Evolutionary conservation across 2,888 invertebrate genomes (phyloP), one percentile per base, ranked within the genome.

Genomic region (Malthinus flaveolus): DNA sequence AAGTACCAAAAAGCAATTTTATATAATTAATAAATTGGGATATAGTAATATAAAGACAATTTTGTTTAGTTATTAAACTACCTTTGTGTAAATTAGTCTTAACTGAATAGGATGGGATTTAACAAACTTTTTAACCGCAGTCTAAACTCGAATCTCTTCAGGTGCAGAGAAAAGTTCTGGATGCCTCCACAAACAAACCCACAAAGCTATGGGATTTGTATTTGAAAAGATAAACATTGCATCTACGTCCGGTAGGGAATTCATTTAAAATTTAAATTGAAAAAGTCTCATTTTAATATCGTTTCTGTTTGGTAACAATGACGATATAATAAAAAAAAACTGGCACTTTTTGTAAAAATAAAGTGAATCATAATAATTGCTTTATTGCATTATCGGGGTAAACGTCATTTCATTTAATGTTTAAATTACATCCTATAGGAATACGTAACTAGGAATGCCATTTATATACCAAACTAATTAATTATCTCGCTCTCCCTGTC

Each of bases 201-300:
- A 31, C 49, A 42, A 35, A 54, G 68, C 69, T 65, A 35, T 47
- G 47, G 47, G 47, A 53, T 53, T 53, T 53, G 39, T 47, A 53
- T 53, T 53, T 39, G 47, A 37, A 53, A 47, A 53, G 53, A 53
- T 53, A 53, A 53, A 53, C 46, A 53, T 47, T 46, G 33, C 47
- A 37, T 52, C 45, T 52, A 35, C 35, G 39, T 52, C 52, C 53
- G 37, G 37, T 33, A 31, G 37, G 33, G 39, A 53, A 47, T 53
- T 53, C 53, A 39, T 53, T 53, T 53, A 53, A 53, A 53, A 52
- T 52, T 45, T 52, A 52, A 52, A 46, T 46, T 45, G 47, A 36
- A 53, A 53, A 39, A 10, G 50, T 35, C 35, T 23, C 52, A 15
- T 52, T 52, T 52, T 52, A 52, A 46, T 52, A 52, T 52, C 52